phyloP scores from a whole-genome alignment of 2,797 vertebrate species.

The Hybognathus amarus region DNA sequence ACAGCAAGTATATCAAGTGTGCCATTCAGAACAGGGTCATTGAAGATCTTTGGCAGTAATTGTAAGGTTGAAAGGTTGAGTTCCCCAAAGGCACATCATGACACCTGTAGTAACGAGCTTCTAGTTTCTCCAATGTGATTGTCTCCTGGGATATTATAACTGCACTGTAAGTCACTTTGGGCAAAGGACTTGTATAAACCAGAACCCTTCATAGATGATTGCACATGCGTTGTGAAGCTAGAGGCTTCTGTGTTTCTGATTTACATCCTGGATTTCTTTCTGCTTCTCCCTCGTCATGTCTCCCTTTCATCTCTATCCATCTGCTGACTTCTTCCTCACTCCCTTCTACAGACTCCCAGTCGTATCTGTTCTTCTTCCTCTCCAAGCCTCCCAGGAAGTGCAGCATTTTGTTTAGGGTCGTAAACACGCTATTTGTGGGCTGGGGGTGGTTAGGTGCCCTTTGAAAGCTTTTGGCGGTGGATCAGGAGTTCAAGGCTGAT shows the following conservation, averaged over 20 bases:
- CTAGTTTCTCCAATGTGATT: not conserved
- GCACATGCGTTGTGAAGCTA: not conserved
- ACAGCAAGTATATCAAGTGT: not conserved
- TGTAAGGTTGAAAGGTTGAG: not conserved
- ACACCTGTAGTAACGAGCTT: not conserved
- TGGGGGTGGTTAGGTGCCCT: conserved; percentile 2
- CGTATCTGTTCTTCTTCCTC: not conserved
- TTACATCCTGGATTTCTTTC: not conserved
- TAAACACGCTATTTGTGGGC: conserved; percentile 41
- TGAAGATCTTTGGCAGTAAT: not conserved
- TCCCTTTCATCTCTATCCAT: not conserved
- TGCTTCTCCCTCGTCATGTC: not conserved
- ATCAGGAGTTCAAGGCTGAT: conserved; percentile 34
- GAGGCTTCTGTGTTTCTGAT: not conserved
- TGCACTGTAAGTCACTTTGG: not conserved
- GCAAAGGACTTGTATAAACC: not conserved
- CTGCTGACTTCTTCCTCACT: not conserved
- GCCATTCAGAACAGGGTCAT: not conserved
- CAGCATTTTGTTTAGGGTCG: conserved; percentile 9
- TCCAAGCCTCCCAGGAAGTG: conserved; percentile 17
- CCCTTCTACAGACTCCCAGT: not conserved
- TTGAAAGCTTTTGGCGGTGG: conserved; percentile 34
- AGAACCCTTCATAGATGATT: not conserved
- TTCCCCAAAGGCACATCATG: not conserved
- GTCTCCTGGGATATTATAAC: not conserved